Base-by-base conservation (phyloP, 2,888 invertebrate species). In the Tiliacea aurago region DNA sequence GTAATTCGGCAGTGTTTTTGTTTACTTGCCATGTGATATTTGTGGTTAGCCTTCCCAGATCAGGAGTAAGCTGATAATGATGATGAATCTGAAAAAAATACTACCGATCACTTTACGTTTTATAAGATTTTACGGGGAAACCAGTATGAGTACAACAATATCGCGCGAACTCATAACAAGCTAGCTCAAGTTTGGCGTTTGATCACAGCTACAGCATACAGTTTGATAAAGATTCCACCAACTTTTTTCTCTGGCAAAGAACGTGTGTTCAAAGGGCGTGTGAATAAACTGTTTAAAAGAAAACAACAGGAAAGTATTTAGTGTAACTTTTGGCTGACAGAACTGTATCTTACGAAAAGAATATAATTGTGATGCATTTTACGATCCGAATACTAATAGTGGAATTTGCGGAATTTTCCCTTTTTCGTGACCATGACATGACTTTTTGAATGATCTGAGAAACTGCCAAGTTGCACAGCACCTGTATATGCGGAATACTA, bases 401-500 rank as follows among this genome's bases (percentile, higher is more conserved):
- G 68, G 70, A 74, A 77, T 67, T 66, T 63, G 70, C 78, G 72
- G 69, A 79, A 80, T 85, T 84, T 82, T 84, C 84, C 85, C 76
- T 81, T 77, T 76, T 37, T 49, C 68, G 62, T 55, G 79, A 62
- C 86, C 85, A 67, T 85, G 80, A 69, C 68, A 73, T 43, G 69
- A 47, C 55, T 59, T 72, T 78, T 86, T 77, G 72, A 75, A 78
- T 86, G 70, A 73, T 62, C 61, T 59, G 66, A 61, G 72, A 73
- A 71, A 72, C 55, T 77, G 84, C 76, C 86, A 84, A 75, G 63
- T 83, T 66, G 75, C 80, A 77, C 84, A 82, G 61, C 73, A 70
- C 78, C 76, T 71, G 64, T 86, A 85, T 81, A 84, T 69, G 76
- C 87, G 73, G 92, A 91, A 91, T 92, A 90, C 88, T 80, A 88